Conservation (phyloP, 2,113 vertebrate genomes). For the Myxocyprinus asiaticus region DNA sequence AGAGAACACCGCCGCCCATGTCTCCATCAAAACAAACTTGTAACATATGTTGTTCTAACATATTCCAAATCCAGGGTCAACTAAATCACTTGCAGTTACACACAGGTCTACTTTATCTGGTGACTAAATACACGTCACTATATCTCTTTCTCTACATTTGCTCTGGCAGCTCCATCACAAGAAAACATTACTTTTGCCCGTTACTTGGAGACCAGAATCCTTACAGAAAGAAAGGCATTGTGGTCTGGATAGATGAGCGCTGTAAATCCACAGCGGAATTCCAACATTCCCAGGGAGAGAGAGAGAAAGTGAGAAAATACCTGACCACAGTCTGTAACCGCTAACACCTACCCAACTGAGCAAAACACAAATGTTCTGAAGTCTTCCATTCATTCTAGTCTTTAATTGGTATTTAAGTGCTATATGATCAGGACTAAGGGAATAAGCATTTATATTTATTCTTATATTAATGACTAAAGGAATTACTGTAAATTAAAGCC, state of each 20-base stretch:
- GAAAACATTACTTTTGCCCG: constrained; percentile 70
- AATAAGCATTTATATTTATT: too few relatives aligned
- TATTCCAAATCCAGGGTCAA: too few relatives aligned
- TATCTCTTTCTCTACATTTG: constrained; percentile 53
- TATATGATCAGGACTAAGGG: too few relatives aligned
- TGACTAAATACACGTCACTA: background rate
- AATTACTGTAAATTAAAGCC: too few relatives aligned
- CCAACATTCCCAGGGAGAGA: constrained; percentile 49
- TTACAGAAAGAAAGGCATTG: constrained; percentile 68
- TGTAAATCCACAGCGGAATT: constrained; percentile 76
- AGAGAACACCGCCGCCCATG: too few relatives aligned
- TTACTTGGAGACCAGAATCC: constrained; percentile 72
- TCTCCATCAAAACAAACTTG: too few relatives aligned
- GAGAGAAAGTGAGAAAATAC: background rate
- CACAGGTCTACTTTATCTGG: background rate
- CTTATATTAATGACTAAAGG: too few relatives aligned
- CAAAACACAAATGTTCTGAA: background rate
- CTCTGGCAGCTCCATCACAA: constrained; percentile 30
- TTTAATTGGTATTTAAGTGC: background rate
- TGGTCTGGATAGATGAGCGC: constrained; percentile 65
- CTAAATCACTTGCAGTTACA: background rate
- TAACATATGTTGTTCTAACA: too few relatives aligned
- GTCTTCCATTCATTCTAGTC: background rate
- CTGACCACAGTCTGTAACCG: constrained; percentile 39
- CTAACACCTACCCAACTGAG: background rate